These are phyloP conservation scores for Drosophila mayaguana DNA, from an alignment of 2,888 invertebrate genomes.

Conservation along the genomic window DNA sequence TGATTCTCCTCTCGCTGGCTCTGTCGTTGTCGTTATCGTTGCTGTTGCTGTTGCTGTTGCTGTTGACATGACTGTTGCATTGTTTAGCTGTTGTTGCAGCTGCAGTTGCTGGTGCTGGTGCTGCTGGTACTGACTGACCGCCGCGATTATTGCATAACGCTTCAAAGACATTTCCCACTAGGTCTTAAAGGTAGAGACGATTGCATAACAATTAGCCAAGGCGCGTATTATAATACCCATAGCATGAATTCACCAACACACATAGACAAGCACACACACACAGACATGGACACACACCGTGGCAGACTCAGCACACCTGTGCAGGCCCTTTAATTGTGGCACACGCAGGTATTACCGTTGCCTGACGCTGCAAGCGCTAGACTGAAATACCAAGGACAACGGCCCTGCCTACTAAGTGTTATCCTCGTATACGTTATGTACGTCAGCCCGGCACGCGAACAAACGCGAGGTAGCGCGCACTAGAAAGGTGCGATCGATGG, in stretches of 20 bases:
- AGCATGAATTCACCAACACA: conserved; percentile 38
- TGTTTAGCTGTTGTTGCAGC: conserved; percentile 25
- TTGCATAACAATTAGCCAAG: conserved; percentile 75
- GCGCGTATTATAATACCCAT: conserved; percentile 47
- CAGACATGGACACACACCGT: neutral
- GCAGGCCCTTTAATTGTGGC: conserved; percentile 18
- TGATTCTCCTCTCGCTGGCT: conserved; percentile 30
- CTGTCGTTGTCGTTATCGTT: conserved; percentile 44
- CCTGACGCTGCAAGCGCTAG: conserved; percentile 56
- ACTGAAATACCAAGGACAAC: conserved; percentile 71
- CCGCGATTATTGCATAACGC: conserved; percentile 86
- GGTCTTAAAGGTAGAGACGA: conserved; percentile 43
- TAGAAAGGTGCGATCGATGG: conserved; percentile 64
- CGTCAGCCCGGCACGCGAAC: conserved; percentile 46
- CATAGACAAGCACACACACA: conserved; percentile 28
- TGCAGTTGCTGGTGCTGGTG: conserved; percentile 53
- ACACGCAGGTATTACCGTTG: conserved; percentile 33
- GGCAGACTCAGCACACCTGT: conserved; percentile 16
- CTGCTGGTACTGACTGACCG: conserved; percentile 82
- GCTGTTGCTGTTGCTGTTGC: conserved; percentile 19
- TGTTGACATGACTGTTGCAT: conserved; percentile 58
- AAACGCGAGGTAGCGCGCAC: conserved; percentile 27
- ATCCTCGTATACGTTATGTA: conserved; percentile 44
- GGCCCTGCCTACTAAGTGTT: conserved; percentile 37
- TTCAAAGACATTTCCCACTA: conserved; percentile 87